A percentile compares a stretch with the other conserved stretches of the same genome.
Conservation (phyloP, 1,140 invertebrate genomes). For the Polypedilum pembai region DNA sequence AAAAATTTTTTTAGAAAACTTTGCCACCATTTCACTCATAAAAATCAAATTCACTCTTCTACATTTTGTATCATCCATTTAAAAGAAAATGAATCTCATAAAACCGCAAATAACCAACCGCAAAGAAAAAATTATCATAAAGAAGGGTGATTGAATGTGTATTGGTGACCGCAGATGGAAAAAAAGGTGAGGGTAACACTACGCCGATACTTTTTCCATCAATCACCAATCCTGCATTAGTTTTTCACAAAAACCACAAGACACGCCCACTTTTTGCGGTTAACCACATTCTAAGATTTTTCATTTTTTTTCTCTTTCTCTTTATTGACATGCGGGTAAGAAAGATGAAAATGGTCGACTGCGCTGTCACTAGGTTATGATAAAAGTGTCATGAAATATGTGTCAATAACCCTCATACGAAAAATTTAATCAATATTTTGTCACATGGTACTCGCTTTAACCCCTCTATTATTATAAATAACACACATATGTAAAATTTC, state of each 20-base stretch:
- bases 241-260: conserved; percentile 20
- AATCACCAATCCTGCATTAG: conserved; percentile 14
- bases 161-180: background rate
- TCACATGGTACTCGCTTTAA: background rate
- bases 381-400: background rate
- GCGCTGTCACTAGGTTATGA: background rate
- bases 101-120: conserved; percentile 27
- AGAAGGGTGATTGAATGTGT: background rate
- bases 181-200: background rate
- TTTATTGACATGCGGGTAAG: background rate
- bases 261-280: conserved; percentile 24
- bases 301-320: background rate
- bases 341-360: background rate
- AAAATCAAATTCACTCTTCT: background rate
- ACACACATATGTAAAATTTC: too few species aligned
- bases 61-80: background rate
- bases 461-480: too few species aligned
- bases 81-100: background rate
- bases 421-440: conserved; percentile 20
- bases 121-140: conserved; percentile 12
- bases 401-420: background rate
- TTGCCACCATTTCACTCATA: background rate
- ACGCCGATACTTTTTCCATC: background rate
- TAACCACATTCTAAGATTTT: conserved; percentile 27
- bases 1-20: background rate